A percentile compares a stretch with the other conserved stretches of the same genome.
phyloP scores from a whole-genome alignment of 2,797 vertebrate genomes.

The Halcyon chelicuti region DNA sequence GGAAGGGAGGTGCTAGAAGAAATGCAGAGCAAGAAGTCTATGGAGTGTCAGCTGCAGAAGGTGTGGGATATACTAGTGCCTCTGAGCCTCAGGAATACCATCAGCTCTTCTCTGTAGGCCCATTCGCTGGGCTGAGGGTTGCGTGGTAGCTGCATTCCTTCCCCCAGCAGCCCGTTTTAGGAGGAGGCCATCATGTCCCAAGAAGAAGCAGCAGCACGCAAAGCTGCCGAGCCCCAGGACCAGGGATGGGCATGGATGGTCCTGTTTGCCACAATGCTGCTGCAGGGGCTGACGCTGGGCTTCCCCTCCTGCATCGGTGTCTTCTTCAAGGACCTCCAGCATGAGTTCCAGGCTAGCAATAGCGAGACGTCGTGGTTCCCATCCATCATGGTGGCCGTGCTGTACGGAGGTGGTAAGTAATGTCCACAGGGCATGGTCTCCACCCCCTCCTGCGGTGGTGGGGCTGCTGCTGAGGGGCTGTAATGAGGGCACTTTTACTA shows the following conservation, averaged over 20 bases:
- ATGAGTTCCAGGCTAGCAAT: slow-evolving; percentile 89
- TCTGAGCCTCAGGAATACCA: not conserved
- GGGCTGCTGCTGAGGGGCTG: not conserved
- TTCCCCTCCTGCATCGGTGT: slow-evolving; percentile 89
- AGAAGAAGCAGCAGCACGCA: not conserved
- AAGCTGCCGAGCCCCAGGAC: slow-evolving; percentile 75
- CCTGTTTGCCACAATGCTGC: slow-evolving; percentile 84
- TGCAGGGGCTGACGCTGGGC: slow-evolving; percentile 87
- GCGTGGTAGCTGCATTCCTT: slow-evolving; percentile 28
- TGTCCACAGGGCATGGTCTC: fast-evolving
- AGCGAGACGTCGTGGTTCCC: slow-evolving; percentile 95
- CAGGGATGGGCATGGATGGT: slow-evolving; percentile 93
- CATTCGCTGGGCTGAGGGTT: not conserved
- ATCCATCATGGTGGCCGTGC: slow-evolving; percentile 89
- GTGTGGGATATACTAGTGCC: not conserved
- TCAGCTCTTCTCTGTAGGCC: not conserved
- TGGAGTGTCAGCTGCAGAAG: not conserved
- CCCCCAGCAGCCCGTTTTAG: not conserved
- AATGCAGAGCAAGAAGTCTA: not conserved
- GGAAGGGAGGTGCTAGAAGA: slow-evolving; percentile 21
- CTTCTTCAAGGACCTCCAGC: slow-evolving; percentile 92
- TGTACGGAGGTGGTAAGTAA: slow-evolving; percentile 90
- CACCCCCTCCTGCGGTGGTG: not conserved
- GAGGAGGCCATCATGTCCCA: slow-evolving; percentile 27
- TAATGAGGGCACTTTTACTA: fast-evolving